Evolutionary conservation across 2,888 invertebrate genomes (phyloP), one percentile per base, ranked within the genome.

Genomic region (Drosophila incognita): DNA sequence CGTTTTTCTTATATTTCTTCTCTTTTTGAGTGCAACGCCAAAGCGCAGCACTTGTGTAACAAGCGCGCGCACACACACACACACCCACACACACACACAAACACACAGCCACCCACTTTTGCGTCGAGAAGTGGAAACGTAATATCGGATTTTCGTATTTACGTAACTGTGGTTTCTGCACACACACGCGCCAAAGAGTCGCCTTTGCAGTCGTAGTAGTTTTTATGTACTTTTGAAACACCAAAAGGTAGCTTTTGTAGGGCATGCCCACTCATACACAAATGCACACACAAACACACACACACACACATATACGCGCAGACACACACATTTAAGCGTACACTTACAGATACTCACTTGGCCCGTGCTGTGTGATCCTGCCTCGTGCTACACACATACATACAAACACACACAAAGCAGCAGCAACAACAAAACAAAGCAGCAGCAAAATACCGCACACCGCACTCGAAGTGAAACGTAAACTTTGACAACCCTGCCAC

Each of bases 111-210:
- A 31, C 31, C 51, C 35, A 24, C 21, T 29, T n/a, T n/a, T 46
- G 66, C 62, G 40, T 54, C 38, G 72, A 73, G 69, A 82, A 83
- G 87, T 83, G 77, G 83, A 84, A 87, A 84, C 82, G 81, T 88
- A 81, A 86, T 88, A 87, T 89, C 87, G 82, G 87, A 89, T 89
- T 87, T 87, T 89, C 82, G 73, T 89, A 87, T 87, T 87, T 89
- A 83, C 85, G 85, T 87, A 85, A 83, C 86, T 86, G 82, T 75
- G 83, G 86, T 82, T 81, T 77, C 68, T 71, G 64, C 62, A 58
- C 58, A 73, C 63, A 76, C 69, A 76, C 69, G 63, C 54, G 57
- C 56, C 69, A 71, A 68, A 77, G 71, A 76, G 87, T 75, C 82
- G 78, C 72, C 72, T 60, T 69, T 69, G 82, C 73, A 57, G 65